Evolutionary conservation across 2,888 invertebrate genomes (phyloP), one percentile per base, ranked within the genome.

Genomic region (Frankliniella fusca): DNA sequence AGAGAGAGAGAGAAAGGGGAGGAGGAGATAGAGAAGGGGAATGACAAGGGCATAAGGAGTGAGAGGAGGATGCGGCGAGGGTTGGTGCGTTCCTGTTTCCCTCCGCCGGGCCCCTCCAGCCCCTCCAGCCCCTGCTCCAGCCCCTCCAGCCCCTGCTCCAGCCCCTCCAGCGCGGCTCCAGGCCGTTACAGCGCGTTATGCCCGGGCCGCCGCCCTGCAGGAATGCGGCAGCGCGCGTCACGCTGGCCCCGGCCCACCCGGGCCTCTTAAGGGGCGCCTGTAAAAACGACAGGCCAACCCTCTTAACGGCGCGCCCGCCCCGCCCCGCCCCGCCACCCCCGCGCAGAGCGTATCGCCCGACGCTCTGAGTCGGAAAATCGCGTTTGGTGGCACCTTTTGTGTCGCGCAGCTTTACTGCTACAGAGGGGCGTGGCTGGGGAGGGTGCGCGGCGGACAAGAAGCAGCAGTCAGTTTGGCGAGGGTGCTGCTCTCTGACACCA

Each of bases 371-470:
- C 70, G 70, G 70, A 76, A 76, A 76, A 76, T 76, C 70, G 70
- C 70, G 70, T 76, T 27, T 61, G 61, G 61, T 61, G 70, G 12
- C 70, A 76, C 70, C 70, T 76, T 76, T 76, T 76, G 70, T 76
- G 70, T 61, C 7, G 61, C 61, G 61, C 54, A 18, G 54, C 38
- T 38, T 38, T 38, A 38, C 38, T 38, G 5, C 38, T 38, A 38
- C 38, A 38, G 38, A 38, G 38, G 38, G 38, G 38, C 38, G 54
- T 54, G 54, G 54, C 54, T 12, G 54, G 18, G 15, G 18, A 12
- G 54, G 54, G 20, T 38, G 38, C 38, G n/a, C 65, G 65, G n/a
- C 65, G 61, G 61, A 61, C 61, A 61, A 61, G n/a, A 76, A 76
- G 27, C 70, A 27, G 70, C 70, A 38, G 38, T 38, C 38, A 38